These are phyloP conservation scores for Caiman crocodilus DNA, from an alignment of 2,797 vertebrate genomes.

Conservation along the genomic window DNA sequence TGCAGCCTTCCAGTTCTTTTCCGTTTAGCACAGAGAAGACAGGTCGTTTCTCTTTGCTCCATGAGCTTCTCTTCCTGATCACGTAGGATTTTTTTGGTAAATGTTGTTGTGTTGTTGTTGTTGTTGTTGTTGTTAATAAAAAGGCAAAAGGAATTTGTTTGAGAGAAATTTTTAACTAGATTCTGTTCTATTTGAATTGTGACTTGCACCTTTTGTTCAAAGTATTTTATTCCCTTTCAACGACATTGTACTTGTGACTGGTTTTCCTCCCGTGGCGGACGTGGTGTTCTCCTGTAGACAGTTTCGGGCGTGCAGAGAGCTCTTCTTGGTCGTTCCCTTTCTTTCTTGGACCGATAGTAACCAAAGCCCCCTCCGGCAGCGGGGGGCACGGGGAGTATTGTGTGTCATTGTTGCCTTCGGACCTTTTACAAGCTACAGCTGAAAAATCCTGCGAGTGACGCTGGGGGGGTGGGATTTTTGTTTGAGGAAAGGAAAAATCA, in stretches of 20 bases:
- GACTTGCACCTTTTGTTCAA: slow-evolving; percentile 91
- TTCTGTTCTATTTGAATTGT: slow-evolving; percentile 85
- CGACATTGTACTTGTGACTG: slow-evolving; percentile 73
- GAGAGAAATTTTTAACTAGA: slow-evolving; percentile 83
- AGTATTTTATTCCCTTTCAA: slow-evolving; percentile 83
- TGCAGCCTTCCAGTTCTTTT: neutral
- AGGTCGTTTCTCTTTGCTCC: slow-evolving; percentile 55
- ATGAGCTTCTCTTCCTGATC: slow-evolving; percentile 83
- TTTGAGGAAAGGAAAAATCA: neutral
- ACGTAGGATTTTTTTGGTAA: slow-evolving; percentile 88
- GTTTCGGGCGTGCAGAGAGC: slow-evolving; percentile 66
- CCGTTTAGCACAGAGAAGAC: slow-evolving; percentile 42
- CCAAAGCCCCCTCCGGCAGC: slow-evolving; percentile 68
- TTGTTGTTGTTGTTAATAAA: slow-evolving; percentile 84
- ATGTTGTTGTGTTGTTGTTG: slow-evolving; percentile 86
- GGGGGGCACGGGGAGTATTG: slow-evolving; percentile 27
- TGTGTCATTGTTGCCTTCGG: slow-evolving; percentile 53
- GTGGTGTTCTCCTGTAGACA: slow-evolving; percentile 51
- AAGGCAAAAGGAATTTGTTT: slow-evolving; percentile 87
- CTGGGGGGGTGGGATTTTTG: slow-evolving; percentile 44
- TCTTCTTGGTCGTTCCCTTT: slow-evolving; percentile 67
- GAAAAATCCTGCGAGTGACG: slow-evolving; percentile 40
- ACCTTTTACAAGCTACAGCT: slow-evolving; percentile 49
- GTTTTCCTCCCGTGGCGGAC: slow-evolving; percentile 63
- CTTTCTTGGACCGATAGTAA: slow-evolving; percentile 52